phyloP scores from a whole-genome alignment of 2,888 invertebrate species.

The Ophonus ardosiacus region DNA sequence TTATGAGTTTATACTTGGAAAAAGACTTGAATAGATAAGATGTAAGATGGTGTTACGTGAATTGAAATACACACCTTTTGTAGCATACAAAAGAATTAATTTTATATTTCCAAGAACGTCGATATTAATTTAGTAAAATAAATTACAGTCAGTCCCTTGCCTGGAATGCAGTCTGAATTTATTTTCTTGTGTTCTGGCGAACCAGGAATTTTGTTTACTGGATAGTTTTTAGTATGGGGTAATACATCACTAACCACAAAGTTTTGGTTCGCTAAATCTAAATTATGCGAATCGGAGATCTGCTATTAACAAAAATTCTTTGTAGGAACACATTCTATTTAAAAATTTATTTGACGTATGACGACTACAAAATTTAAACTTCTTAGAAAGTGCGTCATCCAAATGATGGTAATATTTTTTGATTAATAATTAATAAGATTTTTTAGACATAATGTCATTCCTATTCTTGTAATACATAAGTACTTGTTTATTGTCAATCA shows the following conservation, averaged over 20 bases:
- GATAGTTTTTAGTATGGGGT: neutral
- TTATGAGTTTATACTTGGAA: neutral
- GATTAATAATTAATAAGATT: too few relatives aligned
- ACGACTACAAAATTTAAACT: too few relatives aligned
- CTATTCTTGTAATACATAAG: too few relatives aligned
- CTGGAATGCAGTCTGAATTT: conserved; percentile 17
- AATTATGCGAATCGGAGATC: neutral
- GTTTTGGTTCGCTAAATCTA: neutral
- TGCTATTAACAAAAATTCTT: too few relatives aligned
- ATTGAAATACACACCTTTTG: conserved; percentile 5
- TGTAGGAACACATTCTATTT: too few relatives aligned
- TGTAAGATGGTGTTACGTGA: neutral
- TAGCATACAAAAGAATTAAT: conserved; percentile 22
- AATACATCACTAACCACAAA: conserved; percentile 22
- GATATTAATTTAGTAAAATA: conserved; percentile 4
- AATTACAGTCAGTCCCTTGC: neutral
- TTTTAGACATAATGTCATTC: too few relatives aligned
- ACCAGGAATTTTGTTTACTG: conserved; percentile 31
- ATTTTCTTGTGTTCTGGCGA: conserved; percentile 3
- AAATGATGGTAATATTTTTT: too few relatives aligned
- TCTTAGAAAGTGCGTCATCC: too few relatives aligned
- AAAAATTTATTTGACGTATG: too few relatives aligned
- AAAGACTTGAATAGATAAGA: conserved; percentile 10
- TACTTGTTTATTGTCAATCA: too few relatives aligned
- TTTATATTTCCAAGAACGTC: conserved; percentile 18